Percentiles rank a stretch among this genome's conserved stretches.
Conservation (phyloP, 2,797 vertebrate species). For the Sciurus vulgaris region DNA sequence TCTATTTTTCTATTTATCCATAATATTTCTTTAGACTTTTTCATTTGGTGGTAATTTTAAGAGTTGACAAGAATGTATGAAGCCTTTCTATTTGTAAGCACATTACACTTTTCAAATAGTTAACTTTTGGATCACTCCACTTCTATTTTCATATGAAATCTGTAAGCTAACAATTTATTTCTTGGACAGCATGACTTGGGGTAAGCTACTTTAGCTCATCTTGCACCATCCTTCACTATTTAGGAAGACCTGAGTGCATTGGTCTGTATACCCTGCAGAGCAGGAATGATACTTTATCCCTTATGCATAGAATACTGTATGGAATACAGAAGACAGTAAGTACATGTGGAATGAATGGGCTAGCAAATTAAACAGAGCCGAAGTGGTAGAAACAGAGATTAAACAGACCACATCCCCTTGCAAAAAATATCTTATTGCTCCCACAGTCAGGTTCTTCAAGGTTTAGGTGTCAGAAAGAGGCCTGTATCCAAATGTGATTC, state of each 20-base stretch:
- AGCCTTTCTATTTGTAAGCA: constrained; percentile 30
- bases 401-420: background rate
- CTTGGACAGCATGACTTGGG: background rate
- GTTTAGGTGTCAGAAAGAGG: background rate
- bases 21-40: constrained; percentile 15
- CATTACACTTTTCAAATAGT: background rate
- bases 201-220: background rate
- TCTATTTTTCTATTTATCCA: background rate
- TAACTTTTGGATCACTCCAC: background rate
- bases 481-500: background rate
- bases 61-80: background rate
- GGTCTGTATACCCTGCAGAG: background rate
- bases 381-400: background rate
- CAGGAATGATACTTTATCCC: background rate
- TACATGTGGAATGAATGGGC: background rate
- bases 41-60: constrained; percentile 23
- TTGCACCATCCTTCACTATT: background rate
- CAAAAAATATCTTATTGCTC: background rate
- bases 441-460: background rate
- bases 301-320: background rate
- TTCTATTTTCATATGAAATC: constrained; percentile 38
- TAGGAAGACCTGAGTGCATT: background rate
- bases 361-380: background rate
- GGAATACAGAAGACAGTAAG: background rate
- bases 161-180: background rate